phyloP scores from a whole-genome alignment of 2,888 invertebrate genomes.

The Ichneumoninae sp. region DNA sequence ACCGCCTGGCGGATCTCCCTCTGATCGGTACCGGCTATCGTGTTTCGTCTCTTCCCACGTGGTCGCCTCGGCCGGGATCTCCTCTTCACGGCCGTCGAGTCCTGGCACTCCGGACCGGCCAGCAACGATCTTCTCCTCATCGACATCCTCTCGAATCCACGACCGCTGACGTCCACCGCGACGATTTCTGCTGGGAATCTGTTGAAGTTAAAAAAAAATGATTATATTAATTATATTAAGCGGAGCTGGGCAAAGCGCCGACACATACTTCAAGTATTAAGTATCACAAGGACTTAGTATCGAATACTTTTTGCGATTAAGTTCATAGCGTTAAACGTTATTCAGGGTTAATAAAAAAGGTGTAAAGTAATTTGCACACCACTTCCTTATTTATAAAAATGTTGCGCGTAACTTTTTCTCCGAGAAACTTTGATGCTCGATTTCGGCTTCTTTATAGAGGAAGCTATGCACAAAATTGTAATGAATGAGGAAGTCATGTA shows the following conservation, averaged over 20 bases:
- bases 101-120: slow-evolving; percentile 81
- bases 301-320: too few relatives aligned
- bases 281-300: too few relatives aligned
- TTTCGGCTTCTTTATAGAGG: too few relatives aligned
- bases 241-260: too few relatives aligned
- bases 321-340: neutral
- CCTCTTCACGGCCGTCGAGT: slow-evolving; percentile 85
- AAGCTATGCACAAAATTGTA: too few relatives aligned
- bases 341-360: too few relatives aligned
- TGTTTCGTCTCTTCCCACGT: slow-evolving; percentile 94
- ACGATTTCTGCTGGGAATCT: slow-evolving; percentile 96
- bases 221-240: neutral
- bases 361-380: too few relatives aligned
- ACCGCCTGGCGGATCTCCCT: slow-evolving; percentile 95
- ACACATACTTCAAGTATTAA: too few relatives aligned
- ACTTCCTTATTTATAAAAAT: too few relatives aligned
- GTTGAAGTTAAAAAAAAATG: slow-evolving; percentile 60
- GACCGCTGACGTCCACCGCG: slow-evolving; percentile 94
- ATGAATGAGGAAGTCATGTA: too few relatives aligned
- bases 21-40: slow-evolving; percentile 95
- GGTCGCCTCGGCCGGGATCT: slow-evolving; percentile 90
- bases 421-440: too few relatives aligned
- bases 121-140: slow-evolving; percentile 92
- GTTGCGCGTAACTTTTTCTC: too few relatives aligned
- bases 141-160: slow-evolving; percentile 95